These are phyloP conservation scores for Trilocha varians DNA, from an alignment of 2,888 invertebrate species.

Conservation along the genomic window DNA sequence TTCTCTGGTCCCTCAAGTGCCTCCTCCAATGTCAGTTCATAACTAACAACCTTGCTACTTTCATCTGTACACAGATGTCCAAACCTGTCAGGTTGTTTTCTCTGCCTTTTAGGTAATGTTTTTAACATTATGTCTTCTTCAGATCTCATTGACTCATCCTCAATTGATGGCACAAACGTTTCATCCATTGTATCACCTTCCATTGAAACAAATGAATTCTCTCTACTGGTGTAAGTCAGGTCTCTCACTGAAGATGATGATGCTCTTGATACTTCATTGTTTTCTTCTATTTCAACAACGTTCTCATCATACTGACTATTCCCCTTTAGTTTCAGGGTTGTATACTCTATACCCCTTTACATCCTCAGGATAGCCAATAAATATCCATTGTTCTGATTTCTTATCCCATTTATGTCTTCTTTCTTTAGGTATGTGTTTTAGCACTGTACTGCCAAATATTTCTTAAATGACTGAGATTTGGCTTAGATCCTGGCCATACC, in stretches of 20 bases:
- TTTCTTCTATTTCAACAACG: no score
- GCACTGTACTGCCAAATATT: conserved; percentile 11
- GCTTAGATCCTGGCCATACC: conserved; percentile 11
- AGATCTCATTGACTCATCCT: no score
- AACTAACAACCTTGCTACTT: not conserved
- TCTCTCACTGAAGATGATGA: no score
- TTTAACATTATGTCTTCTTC: not conserved
- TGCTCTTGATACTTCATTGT: no score
- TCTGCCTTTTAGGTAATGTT: not conserved
- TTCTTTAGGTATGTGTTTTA: conserved; percentile 13
- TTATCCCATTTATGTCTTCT: conserved; percentile 12
- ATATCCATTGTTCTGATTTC: conserved; percentile 3
- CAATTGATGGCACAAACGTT: no score
- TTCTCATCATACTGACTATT: not conserved
- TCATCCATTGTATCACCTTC: no score
- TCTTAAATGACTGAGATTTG: conserved; percentile 10
- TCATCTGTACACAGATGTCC: conserved; percentile 1
- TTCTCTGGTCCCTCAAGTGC: conserved; percentile 11
- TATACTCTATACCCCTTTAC: conserved; percentile 5
- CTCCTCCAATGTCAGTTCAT: conserved; percentile 2
- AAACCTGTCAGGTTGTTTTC: conserved; percentile 2
- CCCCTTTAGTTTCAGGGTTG: conserved; percentile 1
- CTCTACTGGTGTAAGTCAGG: no score
- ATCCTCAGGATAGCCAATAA: conserved; percentile 6
- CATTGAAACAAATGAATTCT: no score